phyloP scores from a whole-genome alignment of 2,888 invertebrate genomes.

The Parthenolecanium corni region DNA sequence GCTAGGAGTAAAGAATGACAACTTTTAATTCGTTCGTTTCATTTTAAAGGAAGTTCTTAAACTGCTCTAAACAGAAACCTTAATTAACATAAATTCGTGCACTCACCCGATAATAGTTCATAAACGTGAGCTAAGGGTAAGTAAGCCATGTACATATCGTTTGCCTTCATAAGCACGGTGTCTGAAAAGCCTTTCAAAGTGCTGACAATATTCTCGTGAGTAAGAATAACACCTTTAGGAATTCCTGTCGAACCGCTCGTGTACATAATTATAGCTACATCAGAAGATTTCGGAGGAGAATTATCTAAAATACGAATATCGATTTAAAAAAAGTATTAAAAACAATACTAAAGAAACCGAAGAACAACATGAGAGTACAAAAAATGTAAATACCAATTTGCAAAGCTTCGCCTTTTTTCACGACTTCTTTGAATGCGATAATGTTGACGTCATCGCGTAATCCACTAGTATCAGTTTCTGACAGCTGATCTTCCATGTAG shows the following conservation, averaged over 20 bases:
- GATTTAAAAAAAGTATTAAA: not conserved
- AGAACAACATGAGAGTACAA: not conserved
- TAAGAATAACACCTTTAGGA: constrained; percentile 78
- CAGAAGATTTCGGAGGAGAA: constrained; percentile 53
- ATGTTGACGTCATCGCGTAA: constrained; percentile 62
- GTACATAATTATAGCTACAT: constrained; percentile 96
- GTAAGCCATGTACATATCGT: constrained; percentile 85
- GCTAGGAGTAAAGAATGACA: too few relatives aligned
- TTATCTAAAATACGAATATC: constrained; percentile 41
- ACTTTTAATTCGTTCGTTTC: too few relatives aligned
- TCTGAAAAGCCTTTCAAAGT: constrained; percentile 73
- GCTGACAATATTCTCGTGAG: constrained; percentile 69
- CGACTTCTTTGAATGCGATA: constrained; percentile 60
- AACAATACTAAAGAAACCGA: not conserved
- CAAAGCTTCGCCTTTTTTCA: constrained; percentile 44
- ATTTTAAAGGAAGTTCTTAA: too few relatives aligned
- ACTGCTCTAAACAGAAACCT: too few relatives aligned
- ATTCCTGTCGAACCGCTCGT: constrained; percentile 95
- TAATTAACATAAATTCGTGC: constrained; percentile 32
- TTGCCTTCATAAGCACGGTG: constrained; percentile 47
- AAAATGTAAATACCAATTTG: constrained; percentile 33
- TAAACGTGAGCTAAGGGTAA: constrained; percentile 94
- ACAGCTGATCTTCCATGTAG: constrained; percentile 79
- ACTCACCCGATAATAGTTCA: constrained; percentile 69
- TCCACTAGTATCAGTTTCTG: constrained; percentile 54